Conservation (phyloP, 2,888 invertebrate species). For the Horisme vitalbata region DNA sequence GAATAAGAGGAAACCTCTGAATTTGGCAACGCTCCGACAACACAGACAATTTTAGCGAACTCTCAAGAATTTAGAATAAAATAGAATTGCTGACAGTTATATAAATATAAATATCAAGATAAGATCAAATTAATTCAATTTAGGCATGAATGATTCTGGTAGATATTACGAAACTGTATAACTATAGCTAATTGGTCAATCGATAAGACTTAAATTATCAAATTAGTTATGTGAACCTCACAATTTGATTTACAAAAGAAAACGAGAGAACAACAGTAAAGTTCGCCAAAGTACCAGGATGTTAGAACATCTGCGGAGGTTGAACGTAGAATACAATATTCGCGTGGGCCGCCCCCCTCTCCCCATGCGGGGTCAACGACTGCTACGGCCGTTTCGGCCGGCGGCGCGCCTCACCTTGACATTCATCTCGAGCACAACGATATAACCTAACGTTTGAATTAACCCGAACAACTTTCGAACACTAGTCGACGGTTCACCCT, state of each 20-base stretch:
- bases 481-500: slow-evolving; percentile 44
- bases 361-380: slow-evolving; percentile 70
- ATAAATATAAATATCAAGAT: no score
- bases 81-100: neutral
- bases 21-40: slow-evolving; percentile 49
- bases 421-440: slow-evolving; percentile 78
- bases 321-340: slow-evolving; percentile 68
- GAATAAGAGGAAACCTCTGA: slow-evolving; percentile 47
- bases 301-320: slow-evolving; percentile 66
- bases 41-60: slow-evolving; percentile 38
- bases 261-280: slow-evolving; percentile 45
- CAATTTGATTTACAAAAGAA: no score
- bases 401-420: slow-evolving; percentile 82
- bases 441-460: slow-evolving; percentile 74
- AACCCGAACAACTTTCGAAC: slow-evolving; percentile 63
- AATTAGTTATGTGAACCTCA: no score
- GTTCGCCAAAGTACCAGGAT: slow-evolving; percentile 66
- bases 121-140: no score
- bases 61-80: neutral
- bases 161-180: no score
- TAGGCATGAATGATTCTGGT: no score
- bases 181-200: no score
- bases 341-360: slow-evolving; percentile 73
- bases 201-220: no score
- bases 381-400: slow-evolving; percentile 77